Base-by-base conservation (phyloP, 2,113 vertebrate genomes). In the Ochotona princeps region DNA sequence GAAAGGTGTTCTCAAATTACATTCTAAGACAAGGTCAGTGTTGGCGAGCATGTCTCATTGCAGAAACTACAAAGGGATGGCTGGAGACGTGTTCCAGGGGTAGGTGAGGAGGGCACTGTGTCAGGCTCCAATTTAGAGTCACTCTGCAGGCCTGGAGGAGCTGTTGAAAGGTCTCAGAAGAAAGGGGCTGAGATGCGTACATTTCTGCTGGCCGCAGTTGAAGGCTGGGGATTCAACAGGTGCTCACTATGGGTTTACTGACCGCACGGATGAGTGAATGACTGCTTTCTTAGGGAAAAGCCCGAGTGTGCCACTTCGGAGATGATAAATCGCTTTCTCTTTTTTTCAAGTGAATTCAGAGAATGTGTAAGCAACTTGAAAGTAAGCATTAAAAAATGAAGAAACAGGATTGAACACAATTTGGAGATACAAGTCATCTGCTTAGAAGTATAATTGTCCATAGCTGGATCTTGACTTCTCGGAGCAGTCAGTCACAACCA, bases 361-460 rank as follows among this genome's bases (percentile, higher is more conserved):
- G 60, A 88, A 60, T 15, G 26, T 17, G 32, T 15, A 30, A 51
- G 60, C 26, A 51, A n/a, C 26, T 54, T 65, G 51, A 32, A 74
- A 67, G 17, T n/a, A 26, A 75, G 28, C 28, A n/a, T 85, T 91
- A 76, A 81, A 85, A 85, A 84, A 74, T 51, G 49, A 67, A 18
- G 74, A 61, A 10, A 49, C 14, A 14, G 44, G 38, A 47, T 26
- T 32, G 75, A 35, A 30, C 23, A 47, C 20, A 35, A 67, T 26
- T 69, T 35, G 38, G n/a, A 85, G 67, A 49, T 14, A 17, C 25
- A 49, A 44, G 14, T 1, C 47, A 17, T 67, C 60, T n/a, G n/a
- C 66, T 51, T 61, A 1, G 2, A 17, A 28, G 5, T 12, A 75
- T 61, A 12, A 61, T 8, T 23, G 25, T 44, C 18, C 60, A 28